Percentiles rank a stretch among this genome's conserved stretches.
Evolutionary conservation across 2,797 vertebrate genomes (phyloP).

Genomic region (Characodon lateralis): DNA sequence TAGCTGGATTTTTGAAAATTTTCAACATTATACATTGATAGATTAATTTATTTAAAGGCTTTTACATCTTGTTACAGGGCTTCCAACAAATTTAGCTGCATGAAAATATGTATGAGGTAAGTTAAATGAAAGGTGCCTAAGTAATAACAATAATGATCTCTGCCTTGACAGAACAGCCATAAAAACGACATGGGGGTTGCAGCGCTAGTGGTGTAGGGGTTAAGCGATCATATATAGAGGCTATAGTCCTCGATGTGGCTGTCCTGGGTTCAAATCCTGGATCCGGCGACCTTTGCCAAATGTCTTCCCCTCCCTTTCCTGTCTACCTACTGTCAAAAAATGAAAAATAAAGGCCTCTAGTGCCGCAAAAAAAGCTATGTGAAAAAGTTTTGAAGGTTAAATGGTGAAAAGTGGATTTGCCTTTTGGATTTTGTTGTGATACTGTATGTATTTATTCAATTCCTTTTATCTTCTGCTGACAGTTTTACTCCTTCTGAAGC

Average conservation of each 20-base stretch:
- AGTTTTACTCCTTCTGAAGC: conserved; percentile 28
- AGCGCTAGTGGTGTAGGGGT: no score
- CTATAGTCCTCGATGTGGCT: no score
- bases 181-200: not conserved
- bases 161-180: conserved; percentile 10
- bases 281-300: no score
- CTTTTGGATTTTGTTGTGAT: conserved; percentile 6
- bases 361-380: not conserved
- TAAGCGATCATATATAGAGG: no score
- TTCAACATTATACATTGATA: not conserved
- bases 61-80: no score
- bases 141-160: conserved; percentile 22
- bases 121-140: conserved; percentile 23
- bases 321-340: no score
- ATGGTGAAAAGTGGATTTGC: conserved; percentile 7
- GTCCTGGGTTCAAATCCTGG: no score
- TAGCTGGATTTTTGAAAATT: not conserved
- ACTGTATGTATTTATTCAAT: conserved; percentile 34
- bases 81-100: not conserved
- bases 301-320: no score
- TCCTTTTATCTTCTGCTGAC: conserved; percentile 26
- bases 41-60: not conserved
- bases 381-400: conserved; percentile 27
- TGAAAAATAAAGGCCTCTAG: no score
- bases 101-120: not conserved